A percentile compares a stretch with the other conserved stretches of the same genome.
These are phyloP conservation scores for Metellina segmentata DNA, from an alignment of 2,888 invertebrate species.

Conservation along the genomic window DNA sequence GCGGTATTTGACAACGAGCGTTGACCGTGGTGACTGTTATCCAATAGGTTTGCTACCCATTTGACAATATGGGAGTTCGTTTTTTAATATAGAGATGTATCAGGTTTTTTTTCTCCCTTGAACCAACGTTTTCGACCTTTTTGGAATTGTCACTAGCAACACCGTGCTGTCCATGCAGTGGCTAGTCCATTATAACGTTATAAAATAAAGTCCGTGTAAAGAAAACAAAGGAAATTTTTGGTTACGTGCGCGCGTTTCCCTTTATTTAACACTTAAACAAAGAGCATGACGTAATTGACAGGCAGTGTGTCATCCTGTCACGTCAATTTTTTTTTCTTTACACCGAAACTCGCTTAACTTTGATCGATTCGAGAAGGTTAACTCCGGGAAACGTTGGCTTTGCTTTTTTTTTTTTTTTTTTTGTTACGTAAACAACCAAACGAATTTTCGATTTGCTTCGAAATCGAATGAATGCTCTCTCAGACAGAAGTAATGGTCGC, in stretches of 20 bases:
- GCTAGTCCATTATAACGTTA: background rate
- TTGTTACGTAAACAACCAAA: background rate
- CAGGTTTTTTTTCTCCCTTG: too few species aligned
- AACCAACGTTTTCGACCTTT: too few species aligned
- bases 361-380: background rate
- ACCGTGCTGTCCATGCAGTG: too few species aligned
- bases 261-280: background rate
- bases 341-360: background rate
- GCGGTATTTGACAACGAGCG: too few species aligned
- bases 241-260: background rate
- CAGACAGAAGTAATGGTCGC: background rate
- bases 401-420: background rate
- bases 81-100: too few species aligned
- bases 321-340: background rate
- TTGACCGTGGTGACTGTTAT: too few species aligned
- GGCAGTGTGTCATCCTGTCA: background rate
- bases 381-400: background rate
- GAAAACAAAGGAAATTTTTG: background rate
- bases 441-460: background rate
- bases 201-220: background rate
- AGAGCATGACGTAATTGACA: background rate
- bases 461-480: background rate
- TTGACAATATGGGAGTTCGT: too few species aligned
- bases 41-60: too few species aligned
- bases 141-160: too few species aligned